Conservation (phyloP, 1,140 invertebrate species). For the Plectrocnemia conspersa region DNA sequence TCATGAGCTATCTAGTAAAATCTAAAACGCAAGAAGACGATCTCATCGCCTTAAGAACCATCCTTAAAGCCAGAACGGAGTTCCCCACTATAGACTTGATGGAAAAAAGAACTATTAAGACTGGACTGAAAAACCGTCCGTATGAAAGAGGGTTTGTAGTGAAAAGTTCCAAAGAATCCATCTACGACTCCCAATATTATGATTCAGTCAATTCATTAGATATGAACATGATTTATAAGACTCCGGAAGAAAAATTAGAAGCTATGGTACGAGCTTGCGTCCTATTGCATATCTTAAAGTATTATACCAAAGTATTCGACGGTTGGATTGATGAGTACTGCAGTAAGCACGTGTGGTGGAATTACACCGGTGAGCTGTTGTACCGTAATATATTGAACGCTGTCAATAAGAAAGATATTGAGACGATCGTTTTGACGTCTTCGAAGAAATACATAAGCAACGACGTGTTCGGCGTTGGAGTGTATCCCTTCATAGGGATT, state of each 20-base stretch:
- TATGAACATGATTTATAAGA: conserved; percentile 48
- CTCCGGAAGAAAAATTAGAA: background rate
- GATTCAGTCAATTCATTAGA: conserved; percentile 59
- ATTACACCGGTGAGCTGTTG: background rate
- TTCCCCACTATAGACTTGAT: no score
- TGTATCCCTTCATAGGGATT: conserved; percentile 71
- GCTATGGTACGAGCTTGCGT: background rate
- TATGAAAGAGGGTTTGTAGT: no score
- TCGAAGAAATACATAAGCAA: conserved; percentile 41
- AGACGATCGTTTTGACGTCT: background rate
- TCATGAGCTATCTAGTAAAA: no score
- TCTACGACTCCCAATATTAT: conserved; percentile 37
- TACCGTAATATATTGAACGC: background rate
- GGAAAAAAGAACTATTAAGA: no score
- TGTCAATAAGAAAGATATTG: background rate
- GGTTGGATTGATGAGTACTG: background rate
- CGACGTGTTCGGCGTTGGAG: conserved; percentile 55
- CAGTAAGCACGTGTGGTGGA: background rate
- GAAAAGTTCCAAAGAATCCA: no score
- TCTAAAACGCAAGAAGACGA: no score
- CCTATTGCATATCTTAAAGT: background rate
- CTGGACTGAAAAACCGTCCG: no score
- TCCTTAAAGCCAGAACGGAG: no score
- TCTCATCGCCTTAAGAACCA: no score
- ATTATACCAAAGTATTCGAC: background rate